Percentiles rank a stretch among this genome's conserved stretches.
Evolutionary conservation across 2,113 vertebrate species (phyloP).

Genomic region (Arothron firmamentum): DNA sequence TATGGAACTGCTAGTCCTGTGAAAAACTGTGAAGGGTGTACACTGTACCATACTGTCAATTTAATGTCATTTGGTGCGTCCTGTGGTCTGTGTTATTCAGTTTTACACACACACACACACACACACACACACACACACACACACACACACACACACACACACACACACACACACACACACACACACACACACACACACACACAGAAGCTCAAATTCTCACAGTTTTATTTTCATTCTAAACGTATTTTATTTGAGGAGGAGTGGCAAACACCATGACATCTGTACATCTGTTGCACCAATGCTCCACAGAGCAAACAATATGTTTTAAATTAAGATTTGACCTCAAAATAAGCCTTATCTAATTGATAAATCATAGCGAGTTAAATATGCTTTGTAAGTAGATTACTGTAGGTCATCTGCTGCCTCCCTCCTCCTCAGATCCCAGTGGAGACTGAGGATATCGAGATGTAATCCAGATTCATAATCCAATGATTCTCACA

Average conservation of each 20-base stretch:
- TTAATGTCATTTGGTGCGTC: slow-evolving; percentile 33
- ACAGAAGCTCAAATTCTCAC: slow-evolving; percentile 5
- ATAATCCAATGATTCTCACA: slow-evolving; percentile 78
- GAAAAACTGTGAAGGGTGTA: neutral
- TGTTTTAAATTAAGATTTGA: slow-evolving; percentile 75
- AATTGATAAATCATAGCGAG: slow-evolving; percentile 72
- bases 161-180: slow-evolving; percentile 17
- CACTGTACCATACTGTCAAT: slow-evolving; percentile 2
- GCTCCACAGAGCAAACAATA: slow-evolving; percentile 68
- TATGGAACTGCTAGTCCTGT: neutral
- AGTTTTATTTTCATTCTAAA: slow-evolving; percentile 28
- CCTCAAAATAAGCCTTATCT: slow-evolving; percentile 73
- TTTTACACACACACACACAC: slow-evolving; percentile 10
- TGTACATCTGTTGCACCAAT: slow-evolving; percentile 74
- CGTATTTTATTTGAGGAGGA: slow-evolving; percentile 30
- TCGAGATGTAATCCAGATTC: slow-evolving; percentile 73
- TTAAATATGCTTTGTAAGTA: slow-evolving; percentile 74
- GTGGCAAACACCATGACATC: slow-evolving; percentile 51
- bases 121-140: slow-evolving; percentile 4
- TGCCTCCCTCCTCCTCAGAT: slow-evolving; percentile 26
- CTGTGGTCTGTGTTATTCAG: slow-evolving; percentile 42
- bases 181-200: slow-evolving; percentile 1
- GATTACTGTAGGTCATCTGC: slow-evolving; percentile 66
- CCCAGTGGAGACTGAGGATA: slow-evolving; percentile 20
- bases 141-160: slow-evolving; percentile 1